These are phyloP conservation scores for Nomada fabriciana DNA, from an alignment of 2,888 invertebrate genomes.

Conservation along the genomic window DNA sequence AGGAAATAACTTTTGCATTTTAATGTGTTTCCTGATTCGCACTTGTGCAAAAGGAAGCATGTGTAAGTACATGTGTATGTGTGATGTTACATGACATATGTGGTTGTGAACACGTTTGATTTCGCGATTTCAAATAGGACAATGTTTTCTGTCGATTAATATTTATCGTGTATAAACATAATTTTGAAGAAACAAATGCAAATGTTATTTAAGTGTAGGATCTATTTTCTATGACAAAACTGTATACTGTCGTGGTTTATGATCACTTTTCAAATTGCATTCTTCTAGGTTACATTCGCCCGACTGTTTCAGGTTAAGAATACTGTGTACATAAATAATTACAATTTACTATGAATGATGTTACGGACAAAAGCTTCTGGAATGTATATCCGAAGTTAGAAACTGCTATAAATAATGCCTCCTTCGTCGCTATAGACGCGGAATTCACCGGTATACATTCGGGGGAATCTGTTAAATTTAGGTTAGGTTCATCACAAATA, in stretches of 20 bases:
- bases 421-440: constrained; percentile 89
- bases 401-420: constrained; percentile 86
- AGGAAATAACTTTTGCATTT: neutral
- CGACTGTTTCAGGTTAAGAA: neutral
- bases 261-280: neutral
- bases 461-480: constrained; percentile 85
- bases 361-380: constrained; percentile 87
- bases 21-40: neutral
- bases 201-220: neutral
- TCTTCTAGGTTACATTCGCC: neutral
- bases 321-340: neutral
- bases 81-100: no score
- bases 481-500: constrained; percentile 82
- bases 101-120: neutral
- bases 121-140: neutral
- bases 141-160: no score
- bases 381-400: constrained; percentile 86
- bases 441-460: constrained; percentile 89
- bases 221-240: neutral
- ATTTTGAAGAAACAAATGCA: neutral
- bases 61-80: no score
- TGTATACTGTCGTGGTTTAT: neutral
- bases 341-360: constrained; percentile 86
- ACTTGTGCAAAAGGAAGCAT: no score
- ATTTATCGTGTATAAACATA: neutral